phyloP scores from a whole-genome alignment of 2,888 invertebrate genomes.

The Drosophila incognita region DNA sequence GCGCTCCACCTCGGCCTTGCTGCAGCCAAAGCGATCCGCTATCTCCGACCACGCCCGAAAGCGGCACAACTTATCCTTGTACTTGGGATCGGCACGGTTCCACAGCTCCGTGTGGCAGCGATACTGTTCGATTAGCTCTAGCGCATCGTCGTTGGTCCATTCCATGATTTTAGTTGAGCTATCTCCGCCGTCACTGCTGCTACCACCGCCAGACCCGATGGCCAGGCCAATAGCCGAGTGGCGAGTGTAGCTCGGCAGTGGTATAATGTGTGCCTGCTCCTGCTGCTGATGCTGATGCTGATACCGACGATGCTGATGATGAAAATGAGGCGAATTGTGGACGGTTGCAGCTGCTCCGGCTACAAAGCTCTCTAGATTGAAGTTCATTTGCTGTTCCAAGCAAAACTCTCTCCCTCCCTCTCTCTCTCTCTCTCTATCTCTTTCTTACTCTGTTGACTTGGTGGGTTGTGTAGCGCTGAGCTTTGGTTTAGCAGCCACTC shows the following conservation, averaged over 20 bases:
- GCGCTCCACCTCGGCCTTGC: conserved; percentile 84
- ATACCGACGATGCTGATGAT: conserved; percentile 31
- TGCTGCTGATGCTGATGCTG: conserved; percentile 16
- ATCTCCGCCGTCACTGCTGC: conserved; percentile 24
- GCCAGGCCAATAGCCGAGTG: conserved; percentile 27
- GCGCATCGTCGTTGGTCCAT: conserved; percentile 84
- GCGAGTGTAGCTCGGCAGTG: conserved; percentile 52
- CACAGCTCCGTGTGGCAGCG: conserved; percentile 84
- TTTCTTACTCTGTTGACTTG: conserved; percentile 34
- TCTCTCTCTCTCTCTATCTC: background rate
- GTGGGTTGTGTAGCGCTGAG: conserved; percentile 42
- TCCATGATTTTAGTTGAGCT: conserved; percentile 81
- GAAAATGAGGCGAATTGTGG: conserved; percentile 34
- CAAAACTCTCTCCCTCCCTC: conserved; percentile 9
- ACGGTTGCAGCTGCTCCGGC: conserved; percentile 64
- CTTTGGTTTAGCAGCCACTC: conserved; percentile 28
- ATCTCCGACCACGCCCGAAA: conserved; percentile 84
- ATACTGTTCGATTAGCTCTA: conserved; percentile 84
- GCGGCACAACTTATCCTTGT: conserved; percentile 84
- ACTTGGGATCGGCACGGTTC: conserved; percentile 84
- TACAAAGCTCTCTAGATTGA: conserved; percentile 68
- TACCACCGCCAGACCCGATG: conserved; percentile 23
- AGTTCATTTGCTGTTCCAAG: conserved; percentile 74
- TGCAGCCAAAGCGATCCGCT: conserved; percentile 84
- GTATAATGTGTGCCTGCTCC: conserved; percentile 49